A percentile compares a stretch with the other conserved stretches of the same genome.
Evolutionary conservation across 2,113 vertebrate species (phyloP).

Genomic region (Oryzias javanicus): DNA sequence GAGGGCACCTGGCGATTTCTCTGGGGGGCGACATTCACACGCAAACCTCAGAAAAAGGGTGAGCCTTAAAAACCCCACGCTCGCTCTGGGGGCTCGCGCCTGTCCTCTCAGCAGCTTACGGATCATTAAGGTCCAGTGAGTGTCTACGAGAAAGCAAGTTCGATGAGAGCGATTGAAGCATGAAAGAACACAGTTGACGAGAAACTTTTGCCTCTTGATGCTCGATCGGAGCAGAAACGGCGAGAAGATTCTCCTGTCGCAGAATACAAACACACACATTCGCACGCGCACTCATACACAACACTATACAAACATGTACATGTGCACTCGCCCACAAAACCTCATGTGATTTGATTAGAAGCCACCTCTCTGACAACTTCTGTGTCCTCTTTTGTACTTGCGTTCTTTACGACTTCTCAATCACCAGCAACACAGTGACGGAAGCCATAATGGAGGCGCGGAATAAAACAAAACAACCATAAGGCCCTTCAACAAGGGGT

Average conservation of each 20-base stretch:
- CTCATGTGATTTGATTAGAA: slow-evolving; percentile 38
- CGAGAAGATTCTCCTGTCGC: slow-evolving; percentile 62
- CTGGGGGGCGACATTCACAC: slow-evolving; percentile 54
- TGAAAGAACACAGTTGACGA: slow-evolving; percentile 62
- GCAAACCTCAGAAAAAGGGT: slow-evolving; percentile 52
- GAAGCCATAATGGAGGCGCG: slow-evolving; percentile 80
- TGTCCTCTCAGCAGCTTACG: slow-evolving; percentile 67
- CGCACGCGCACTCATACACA: neutral
- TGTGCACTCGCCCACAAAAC: slow-evolving; percentile 44
- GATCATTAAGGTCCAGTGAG: slow-evolving; percentile 72
- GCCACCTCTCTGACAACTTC: slow-evolving; percentile 40
- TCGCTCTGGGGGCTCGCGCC: slow-evolving; percentile 42
- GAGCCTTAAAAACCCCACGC: slow-evolving; percentile 55
- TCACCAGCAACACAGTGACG: slow-evolving; percentile 74
- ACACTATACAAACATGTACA: slow-evolving; percentile 41
- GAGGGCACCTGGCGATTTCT: slow-evolving; percentile 66
- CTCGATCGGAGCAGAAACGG: slow-evolving; percentile 43
- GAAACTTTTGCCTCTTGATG: slow-evolving; percentile 51
- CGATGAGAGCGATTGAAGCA: slow-evolving; percentile 57
- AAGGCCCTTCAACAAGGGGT: slow-evolving; percentile 38
- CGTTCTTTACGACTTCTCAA: slow-evolving; percentile 65
- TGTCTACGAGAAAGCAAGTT: slow-evolving; percentile 65
- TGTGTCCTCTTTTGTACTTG: slow-evolving; percentile 14
- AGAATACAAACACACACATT: slow-evolving; percentile 53
- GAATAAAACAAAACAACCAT: slow-evolving; percentile 59